Base-by-base conservation (phyloP, 2,797 vertebrate species). In the Myotis pilosus region DNA sequence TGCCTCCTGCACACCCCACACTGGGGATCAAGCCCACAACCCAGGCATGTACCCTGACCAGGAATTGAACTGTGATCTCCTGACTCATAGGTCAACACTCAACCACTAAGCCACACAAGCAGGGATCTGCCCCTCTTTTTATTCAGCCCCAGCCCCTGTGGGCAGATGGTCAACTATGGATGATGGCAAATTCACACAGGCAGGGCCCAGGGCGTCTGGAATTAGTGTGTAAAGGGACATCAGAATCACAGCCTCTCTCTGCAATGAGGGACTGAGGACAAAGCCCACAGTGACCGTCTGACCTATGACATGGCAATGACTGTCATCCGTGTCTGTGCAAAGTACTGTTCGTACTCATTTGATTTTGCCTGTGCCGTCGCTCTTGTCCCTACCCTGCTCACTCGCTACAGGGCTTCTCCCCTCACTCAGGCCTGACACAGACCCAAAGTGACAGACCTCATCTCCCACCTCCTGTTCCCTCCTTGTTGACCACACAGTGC, bases 311-410 rank as follows among this genome's bases (percentile, higher is more conserved):
- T 2, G 15, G 13, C 28, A 11, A 22, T n/a, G 41, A 17, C 30
- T 6, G 0, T 25, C 57, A 15, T 30, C 78, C 1, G 13, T 0
- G 1, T 49, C 30, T 82, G 79, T 16, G 25, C 49, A 49, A 36
- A 88, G n/a, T 25, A 8, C 57, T 3, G 3, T 11, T 3, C 20
- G 57, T 4, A 1, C 41, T 15, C 28, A 28, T n/a, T 57, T 13
- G 36, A 22, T 11, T 6, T 8, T 4, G 17, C 23, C 47, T 47
- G 47, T 2, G 0, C 19, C 0, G 7, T 49, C 1, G 9, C 49
- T 57, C 10, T 15, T 25, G 49, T 41, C 69, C 36, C 57, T 74
- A 16, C 47, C 23, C 47, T 22, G 55, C 55, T 12, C 36, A 12
- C 55, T 4, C 6, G 1, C 76, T 6, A 44, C 36, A 41, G 17